Base-by-base conservation (phyloP, 2,113 vertebrate genomes). In the Thomomys bottae region DNA sequence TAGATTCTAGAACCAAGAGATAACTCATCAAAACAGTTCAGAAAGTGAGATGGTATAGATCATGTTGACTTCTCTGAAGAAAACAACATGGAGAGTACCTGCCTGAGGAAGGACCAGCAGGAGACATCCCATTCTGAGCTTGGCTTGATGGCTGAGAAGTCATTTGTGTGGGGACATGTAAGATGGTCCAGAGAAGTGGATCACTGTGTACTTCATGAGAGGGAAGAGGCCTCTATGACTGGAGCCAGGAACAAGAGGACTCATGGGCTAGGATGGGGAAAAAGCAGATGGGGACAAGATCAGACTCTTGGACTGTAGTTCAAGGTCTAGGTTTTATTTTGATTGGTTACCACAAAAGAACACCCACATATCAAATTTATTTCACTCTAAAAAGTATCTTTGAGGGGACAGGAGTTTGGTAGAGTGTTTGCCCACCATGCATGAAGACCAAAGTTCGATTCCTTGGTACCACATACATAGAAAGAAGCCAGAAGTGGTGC, bases 1-100 rank as follows among this genome's bases (percentile, higher is more conserved):
- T 21, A 71, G 77, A 72, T 17, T 67, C 40, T 76, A 92, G 80
- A 81, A 61, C 38, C 64, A 59, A 68, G 68, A 96, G 20, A 15
- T 8, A 63, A 83, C 54, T 45, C 11, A 57, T 36, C 38, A 57
- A 23, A 77, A 23, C 30, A n/a, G 3, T 32, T 68, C 45, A 57
- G 38, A 34, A 78, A 78, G 64, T 49, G 54, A 12, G 45, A n/a
- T 66, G 45, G 14, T 40, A 32, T 0, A 7, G 54, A 57, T 77
- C 17, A 30, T 8, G 40, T 1, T 17, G 20, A 32, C 26, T 36
- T 64, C 36, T n/a, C 11, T 59, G 57, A 82, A 42, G 54, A 83
- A 10, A 26, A 2, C 30, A 36, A n/a, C 3, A 5, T 12, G 49
- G 61, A 71, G 66, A 70, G 54, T 32, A 64, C 30, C 54, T 90